Evolutionary conservation across 2,113 vertebrate genomes (phyloP), one percentile per base, ranked within the genome.

Genomic region (Chrysemys picta): DNA sequence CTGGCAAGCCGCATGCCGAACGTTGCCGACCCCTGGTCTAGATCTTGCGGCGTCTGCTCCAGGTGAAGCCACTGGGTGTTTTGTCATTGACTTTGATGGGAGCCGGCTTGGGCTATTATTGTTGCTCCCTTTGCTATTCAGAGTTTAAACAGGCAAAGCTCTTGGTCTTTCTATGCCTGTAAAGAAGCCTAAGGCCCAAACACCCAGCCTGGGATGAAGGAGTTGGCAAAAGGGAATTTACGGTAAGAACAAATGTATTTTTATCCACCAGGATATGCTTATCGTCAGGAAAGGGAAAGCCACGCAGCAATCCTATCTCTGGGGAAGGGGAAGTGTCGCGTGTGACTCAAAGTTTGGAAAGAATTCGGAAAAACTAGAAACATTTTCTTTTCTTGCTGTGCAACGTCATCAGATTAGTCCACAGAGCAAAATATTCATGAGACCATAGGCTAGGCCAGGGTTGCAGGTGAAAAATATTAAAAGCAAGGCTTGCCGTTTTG

Each of bases 201-300:
- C 50, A 25, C 50, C 2, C 0, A 88, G 72, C 83, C 86, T 84
- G 94, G 97, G 95, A 96, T 85, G 31, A 62, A 95, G 65, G 86
- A 93, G 65, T 82, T 93, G 82, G 89, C 93, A 95, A 82, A 92
- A 89, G 94, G 75, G 95, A 80, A 54, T 82, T 97, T 96, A 95
- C 96, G 75, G 91, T 96, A 95, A 98, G 96, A 95, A 91, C 91
- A 83, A 92, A 52, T 94, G 79, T 97, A 95, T 98, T 98, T 98
- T 96, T 97, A 97, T 96, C 93, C n/a, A 92, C 82, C 96, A 96
- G 97, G 97, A 97, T 97, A 94, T 94, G 96, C 97, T 97, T 97
- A 97, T 96, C 97, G 0, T 87, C 97, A 97, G 98, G 96, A 98
- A 98, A 96, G 97, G 96, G 96, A 93, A 94, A 96, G 96, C 96